These are phyloP conservation scores for Hartigia nigra DNA, from an alignment of 2,888 invertebrate species.

Conservation along the genomic window DNA sequence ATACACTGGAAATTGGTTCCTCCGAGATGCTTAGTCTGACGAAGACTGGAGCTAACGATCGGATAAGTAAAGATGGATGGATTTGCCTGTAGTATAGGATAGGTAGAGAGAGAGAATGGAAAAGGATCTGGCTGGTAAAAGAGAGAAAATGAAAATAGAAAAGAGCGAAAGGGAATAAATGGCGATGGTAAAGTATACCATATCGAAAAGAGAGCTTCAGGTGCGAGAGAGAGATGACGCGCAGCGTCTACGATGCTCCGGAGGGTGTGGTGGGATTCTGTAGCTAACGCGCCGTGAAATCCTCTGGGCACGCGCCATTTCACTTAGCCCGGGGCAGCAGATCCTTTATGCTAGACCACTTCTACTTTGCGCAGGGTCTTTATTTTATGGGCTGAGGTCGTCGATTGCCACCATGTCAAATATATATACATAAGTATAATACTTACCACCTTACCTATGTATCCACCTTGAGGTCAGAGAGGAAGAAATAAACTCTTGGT, in stretches of 20 bases:
- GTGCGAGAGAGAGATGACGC: not conserved
- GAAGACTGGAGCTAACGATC: not conserved
- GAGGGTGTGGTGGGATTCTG: conserved; percentile 19
- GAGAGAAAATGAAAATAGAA: conserved; percentile 20
- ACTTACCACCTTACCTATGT: not conserved
- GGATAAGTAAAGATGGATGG: not conserved
- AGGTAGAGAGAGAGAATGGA: not conserved
- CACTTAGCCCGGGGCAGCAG: conserved; percentile 52
- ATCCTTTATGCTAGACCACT: conserved; percentile 24
- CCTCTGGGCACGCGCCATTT: conserved; percentile 61
- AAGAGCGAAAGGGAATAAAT: conserved; percentile 38
- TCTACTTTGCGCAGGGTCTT: not conserved
- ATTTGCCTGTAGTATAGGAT: not conserved
- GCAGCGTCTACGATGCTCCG: not conserved
- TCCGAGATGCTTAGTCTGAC: not conserved
- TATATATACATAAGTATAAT: not conserved
- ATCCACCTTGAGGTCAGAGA: not conserved
- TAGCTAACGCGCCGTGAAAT: conserved; percentile 60
- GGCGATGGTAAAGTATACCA: conserved; percentile 15
- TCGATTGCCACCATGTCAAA: not conserved
- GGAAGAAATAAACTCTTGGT: not conserved
- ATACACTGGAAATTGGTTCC: not conserved
- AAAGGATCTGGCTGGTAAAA: conserved; percentile 1
- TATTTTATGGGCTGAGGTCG: not conserved
- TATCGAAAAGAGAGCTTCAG: not conserved